Evolutionary conservation across 2,888 invertebrate species (phyloP).

Genomic region (Nudaria mundana): DNA sequence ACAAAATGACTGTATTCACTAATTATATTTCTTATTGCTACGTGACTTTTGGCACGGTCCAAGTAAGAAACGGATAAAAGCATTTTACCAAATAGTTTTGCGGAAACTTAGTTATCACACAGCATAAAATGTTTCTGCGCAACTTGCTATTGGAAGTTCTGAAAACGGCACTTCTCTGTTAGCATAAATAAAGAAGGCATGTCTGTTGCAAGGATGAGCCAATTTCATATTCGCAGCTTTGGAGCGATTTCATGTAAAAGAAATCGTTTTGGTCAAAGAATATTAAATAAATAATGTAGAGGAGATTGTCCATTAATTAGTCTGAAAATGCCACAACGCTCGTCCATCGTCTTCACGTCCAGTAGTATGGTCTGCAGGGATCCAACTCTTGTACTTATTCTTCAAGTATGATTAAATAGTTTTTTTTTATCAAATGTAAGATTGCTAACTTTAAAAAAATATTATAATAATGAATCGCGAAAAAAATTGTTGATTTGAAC

Average conservation of each 20-base stretch:
- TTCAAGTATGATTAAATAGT: no score
- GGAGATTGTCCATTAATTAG: background rate
- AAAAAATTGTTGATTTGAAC: no score
- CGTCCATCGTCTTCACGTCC: no score
- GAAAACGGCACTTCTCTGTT: conserved; percentile 40
- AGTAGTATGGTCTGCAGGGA: no score
- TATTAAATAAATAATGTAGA: conserved; percentile 14
- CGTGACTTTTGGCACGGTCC: background rate
- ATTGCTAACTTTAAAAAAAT: no score
- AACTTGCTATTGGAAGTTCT: conserved; percentile 28
- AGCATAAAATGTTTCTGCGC: conserved; percentile 23
- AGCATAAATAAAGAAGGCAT: conserved; percentile 49
- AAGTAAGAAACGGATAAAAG: conserved; percentile 5
- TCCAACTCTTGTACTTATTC: no score
- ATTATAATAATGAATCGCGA: no score
- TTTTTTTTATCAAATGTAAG: no score
- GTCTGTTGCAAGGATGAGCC: conserved; percentile 57
- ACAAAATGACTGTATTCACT: no score
- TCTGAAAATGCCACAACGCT: background rate
- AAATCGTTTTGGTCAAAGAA: conserved; percentile 55
- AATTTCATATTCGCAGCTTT: conserved; percentile 66
- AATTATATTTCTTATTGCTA: background rate
- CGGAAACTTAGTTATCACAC: conserved; percentile 21
- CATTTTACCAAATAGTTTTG: conserved; percentile 8
- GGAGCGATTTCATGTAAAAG: conserved; percentile 53